These are phyloP conservation scores for Falco rusticolus DNA, from an alignment of 2,797 vertebrate genomes.

Conservation along the genomic window DNA sequence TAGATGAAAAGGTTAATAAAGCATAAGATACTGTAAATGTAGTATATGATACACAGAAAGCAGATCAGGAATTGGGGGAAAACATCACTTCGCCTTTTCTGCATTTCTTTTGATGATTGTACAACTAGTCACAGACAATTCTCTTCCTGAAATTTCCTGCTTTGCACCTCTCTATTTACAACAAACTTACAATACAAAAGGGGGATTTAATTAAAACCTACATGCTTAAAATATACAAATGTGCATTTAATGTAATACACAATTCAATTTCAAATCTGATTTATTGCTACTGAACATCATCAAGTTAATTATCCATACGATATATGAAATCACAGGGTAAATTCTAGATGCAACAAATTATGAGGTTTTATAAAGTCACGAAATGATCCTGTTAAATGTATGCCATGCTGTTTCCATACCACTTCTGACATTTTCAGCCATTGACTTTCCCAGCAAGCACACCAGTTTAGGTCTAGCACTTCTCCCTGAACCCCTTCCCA, in stretches of 20 bases:
- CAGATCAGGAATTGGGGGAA: neutral
- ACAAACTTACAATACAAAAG: neutral
- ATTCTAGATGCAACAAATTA: neutral
- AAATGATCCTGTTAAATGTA: neutral
- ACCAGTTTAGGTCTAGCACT: neutral
- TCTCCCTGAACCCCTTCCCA: neutral
- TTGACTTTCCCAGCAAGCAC: neutral
- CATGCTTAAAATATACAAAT: neutral
- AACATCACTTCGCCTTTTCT: neutral
- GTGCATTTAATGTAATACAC: neutral
- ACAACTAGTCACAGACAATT: accelerated
- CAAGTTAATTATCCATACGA: neutral
- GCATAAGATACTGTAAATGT: neutral
- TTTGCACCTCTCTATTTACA: neutral
- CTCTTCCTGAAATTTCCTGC: neutral
- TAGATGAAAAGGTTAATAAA: slow-evolving; percentile 24
- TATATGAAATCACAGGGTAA: neutral
- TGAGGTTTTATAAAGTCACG: neutral
- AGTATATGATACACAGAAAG: neutral
- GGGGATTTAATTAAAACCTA: neutral
- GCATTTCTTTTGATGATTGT: neutral
- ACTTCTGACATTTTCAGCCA: neutral
- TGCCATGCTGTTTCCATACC: neutral
- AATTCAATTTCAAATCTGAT: neutral
- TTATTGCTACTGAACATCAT: neutral